A percentile compares a stretch with the other conserved stretches of the same genome.
Conservation (phyloP, 1,140 invertebrate species). For the Pomacea maculata region DNA sequence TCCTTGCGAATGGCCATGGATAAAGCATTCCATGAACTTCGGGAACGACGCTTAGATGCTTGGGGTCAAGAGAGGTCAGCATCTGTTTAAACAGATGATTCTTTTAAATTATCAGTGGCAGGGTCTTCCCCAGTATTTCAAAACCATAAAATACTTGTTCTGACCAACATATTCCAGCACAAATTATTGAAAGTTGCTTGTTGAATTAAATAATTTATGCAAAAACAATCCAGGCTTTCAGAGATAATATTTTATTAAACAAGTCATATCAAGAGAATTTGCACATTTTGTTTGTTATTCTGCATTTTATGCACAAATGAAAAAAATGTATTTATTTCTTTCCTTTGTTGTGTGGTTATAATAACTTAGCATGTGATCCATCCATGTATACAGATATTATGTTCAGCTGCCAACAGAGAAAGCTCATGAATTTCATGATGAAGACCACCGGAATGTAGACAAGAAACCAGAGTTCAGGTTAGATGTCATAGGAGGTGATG, state of each 20-base stretch:
- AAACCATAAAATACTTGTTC: background rate
- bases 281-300: no score
- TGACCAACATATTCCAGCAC: background rate
- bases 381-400: constrained; percentile 52
- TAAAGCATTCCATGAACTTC: constrained; percentile 62
- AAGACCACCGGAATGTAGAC: constrained; percentile 7
- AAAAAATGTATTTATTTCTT: no score
- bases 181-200: background rate
- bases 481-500: background rate
- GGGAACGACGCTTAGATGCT: constrained; percentile 50
- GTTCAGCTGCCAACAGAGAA: constrained; percentile 63
- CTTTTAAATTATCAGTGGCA: background rate
- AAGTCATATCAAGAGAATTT: no score
- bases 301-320: no score
- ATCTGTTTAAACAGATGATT: background rate
- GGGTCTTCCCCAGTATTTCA: background rate
- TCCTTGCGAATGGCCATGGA: constrained; percentile 61
- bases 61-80: constrained; percentile 61
- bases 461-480: constrained; percentile 7
- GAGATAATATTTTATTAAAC: no score
- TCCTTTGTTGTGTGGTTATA: no score
- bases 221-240: no score
- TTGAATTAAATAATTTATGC: background rate
- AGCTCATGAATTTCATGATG: constrained; percentile 64
- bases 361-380: no score